Base-by-base conservation (phyloP, 2,797 vertebrate genomes). In the Thaleichthys pacificus region DNA sequence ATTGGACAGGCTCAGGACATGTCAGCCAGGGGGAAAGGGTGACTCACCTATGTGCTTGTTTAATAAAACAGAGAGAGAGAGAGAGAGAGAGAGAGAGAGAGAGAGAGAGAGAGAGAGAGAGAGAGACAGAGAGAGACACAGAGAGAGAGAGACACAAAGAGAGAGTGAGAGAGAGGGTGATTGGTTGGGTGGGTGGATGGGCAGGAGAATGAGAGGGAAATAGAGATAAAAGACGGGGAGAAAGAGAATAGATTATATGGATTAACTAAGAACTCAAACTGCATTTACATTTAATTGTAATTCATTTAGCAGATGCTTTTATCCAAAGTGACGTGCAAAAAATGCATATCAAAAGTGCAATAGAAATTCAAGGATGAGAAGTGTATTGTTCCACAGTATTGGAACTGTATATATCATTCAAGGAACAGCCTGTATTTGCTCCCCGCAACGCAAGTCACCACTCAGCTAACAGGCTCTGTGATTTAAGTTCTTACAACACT, bases 11-110 rank as follows among this genome's bases (percentile, higher is more conserved):
- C 62, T 70, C 19, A 42, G 30, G 77, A 61, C 79, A 83, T 22
- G 61, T 66, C 80, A 66, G 82, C 79, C 85, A 84, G 88, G 82
- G 80, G 66, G 67, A 85, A 88, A 57, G 73, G 19, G 51, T 56
- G 51, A 79, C 54, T 56, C 42, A 74, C 30, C 71, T 60, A 73
- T 57, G 61, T 61, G 61, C 68, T 15, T 56, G 51, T 56, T 56
- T 56, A 56, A 56, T 47, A 63, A 74, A 35, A 68, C n/a, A 42
- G 54, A 58, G 12, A 0, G 12, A 5, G 28, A 38, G 54, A 58
- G 6, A 58, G 9, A 35, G 56, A 30, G 54, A 22, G 8, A 0
- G 11, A 42, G 3, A 57, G 17, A 60, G 11, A 15, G 19, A n/a
- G 2, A 15, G 17, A 22, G 0, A 22, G 78, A 64, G 75, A 79